Evolutionary conservation across 53 echinoderm and acorn worm genomes (phyloP).

Genomic region (Mesocentrotus franciscanus): DNA sequence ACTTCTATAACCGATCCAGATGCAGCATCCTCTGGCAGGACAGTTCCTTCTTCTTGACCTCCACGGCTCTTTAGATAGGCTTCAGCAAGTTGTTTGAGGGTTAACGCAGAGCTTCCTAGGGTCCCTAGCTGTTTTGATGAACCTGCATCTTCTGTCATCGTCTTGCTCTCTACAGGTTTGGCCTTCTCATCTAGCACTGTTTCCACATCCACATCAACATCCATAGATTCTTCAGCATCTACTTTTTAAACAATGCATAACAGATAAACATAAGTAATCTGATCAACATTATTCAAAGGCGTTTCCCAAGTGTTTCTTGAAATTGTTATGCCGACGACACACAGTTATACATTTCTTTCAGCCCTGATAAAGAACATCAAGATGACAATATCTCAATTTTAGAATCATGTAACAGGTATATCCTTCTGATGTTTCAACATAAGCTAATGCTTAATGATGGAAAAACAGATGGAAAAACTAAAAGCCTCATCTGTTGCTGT

Average conservation of each 20-base stretch:
- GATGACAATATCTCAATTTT: no score
- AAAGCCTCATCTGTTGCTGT: no score
- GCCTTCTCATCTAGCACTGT: neutral
- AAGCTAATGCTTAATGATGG: no score
- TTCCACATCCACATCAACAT: neutral
- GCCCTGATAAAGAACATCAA: no score
- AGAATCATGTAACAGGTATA: no score
- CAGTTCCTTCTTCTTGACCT: neutral
- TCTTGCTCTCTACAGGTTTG: neutral
- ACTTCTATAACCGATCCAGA: neutral
- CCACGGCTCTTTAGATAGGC: neutral
- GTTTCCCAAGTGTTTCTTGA: no score
- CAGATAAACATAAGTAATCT: neutral
- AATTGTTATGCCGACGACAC: no score
- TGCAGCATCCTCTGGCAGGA: neutral
- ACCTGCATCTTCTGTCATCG: neutral
- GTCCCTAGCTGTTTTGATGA: neutral
- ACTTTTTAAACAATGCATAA: neutral
- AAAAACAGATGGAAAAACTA: no score
- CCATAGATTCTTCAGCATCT: constrained; percentile 1
- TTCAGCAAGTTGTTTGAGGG: constrained; percentile 49
- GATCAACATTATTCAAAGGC: neutral
- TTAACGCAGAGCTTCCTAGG: constrained; percentile 1
- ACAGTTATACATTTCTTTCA: no score
- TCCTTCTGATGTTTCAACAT: no score